Evolutionary conservation across 2,113 vertebrate species (phyloP), one percentile per base, ranked within the genome.

Genomic region (Xenopus laevis): DNA sequence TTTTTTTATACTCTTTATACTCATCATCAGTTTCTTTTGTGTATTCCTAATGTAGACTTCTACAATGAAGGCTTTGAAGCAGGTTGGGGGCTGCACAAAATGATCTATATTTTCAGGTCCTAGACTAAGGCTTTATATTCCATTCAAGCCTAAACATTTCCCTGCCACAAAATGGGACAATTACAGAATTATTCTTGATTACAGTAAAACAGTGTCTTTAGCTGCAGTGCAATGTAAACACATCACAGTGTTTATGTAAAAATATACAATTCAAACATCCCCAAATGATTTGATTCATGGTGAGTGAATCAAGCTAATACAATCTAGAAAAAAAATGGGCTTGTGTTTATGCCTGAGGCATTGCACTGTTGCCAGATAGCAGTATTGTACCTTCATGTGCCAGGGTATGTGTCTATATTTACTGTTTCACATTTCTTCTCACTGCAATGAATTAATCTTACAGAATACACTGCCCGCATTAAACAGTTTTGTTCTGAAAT

Each of bases 291-390:
- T 74, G 58, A 67, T 74, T 45, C 33, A 57, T 57, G n/a, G 27
- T 57, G 18, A 44, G 64, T 74, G 62, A 66, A 66, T 59, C 66
- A 30, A 27, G 52, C 44, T 60, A 68, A 68, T 17, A 45, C 52
- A 67, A 68, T 16, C 57, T 33, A 60, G 23, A 27, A 27, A 27
- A 50, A 58, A 57, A 68, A 61, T 61, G n/a, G 68, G 72, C 40
- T 44, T 68, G 13, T 68, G 65, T 68, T 74, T 74, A 74, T 67
- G 71, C 71, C 63, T 47, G 52, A 21, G 71, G 71, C 59, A 66
- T 46, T 30, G 53, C 52, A 40, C 21, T n/a, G 64, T n/a, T 23
- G 72, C 53, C 65, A 74, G 30, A 66, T 23, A 59, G 33, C 1
- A 20, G 17, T 23, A 60, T 60, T 68, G 21, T 33, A 13, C 65